A percentile compares a stretch with the other conserved stretches of the same genome.
Conservation (phyloP, 1,140 invertebrate genomes). For the Drosophila oshimai region DNA sequence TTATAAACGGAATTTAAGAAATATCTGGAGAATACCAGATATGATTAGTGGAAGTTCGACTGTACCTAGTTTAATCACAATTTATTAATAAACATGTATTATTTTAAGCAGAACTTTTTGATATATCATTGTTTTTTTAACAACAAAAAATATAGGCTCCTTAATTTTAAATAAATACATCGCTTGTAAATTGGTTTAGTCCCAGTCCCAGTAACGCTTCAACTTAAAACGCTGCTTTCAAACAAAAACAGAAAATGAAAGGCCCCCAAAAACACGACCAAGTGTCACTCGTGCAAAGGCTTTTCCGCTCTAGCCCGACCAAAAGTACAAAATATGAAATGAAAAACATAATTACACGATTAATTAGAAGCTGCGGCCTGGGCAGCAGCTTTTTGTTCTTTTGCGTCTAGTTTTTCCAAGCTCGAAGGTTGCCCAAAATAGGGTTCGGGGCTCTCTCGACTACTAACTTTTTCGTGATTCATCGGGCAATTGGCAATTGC, state of each 20-base stretch:
- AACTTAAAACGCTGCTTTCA: not conserved
- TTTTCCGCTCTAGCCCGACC: slow-evolving; percentile 44
- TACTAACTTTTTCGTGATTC: slow-evolving; percentile 47
- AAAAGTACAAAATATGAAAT: slow-evolving; percentile 20
- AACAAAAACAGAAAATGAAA: slow-evolving; percentile 43
- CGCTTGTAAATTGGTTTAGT: no score
- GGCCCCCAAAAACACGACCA: slow-evolving; percentile 37
- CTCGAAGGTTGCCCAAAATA: slow-evolving; percentile 56
- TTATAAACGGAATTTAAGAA: no score
- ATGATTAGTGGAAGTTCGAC: no score
- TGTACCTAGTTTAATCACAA: no score
- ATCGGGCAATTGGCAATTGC: slow-evolving; percentile 70
- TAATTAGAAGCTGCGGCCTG: slow-evolving; percentile 46
- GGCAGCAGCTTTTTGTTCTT: slow-evolving; percentile 17
- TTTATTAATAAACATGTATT: no score
- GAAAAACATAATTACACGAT: slow-evolving; percentile 70
- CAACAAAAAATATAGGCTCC: no score
- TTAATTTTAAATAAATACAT: no score
- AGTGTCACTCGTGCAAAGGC: slow-evolving; percentile 40
- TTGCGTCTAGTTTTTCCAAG: slow-evolving; percentile 17
- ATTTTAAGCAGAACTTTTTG: no score
- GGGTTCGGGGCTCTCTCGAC: slow-evolving; percentile 41
- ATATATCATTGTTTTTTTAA: no score
- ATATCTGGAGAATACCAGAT: no score
- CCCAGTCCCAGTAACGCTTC: not conserved